Conservation (phyloP, 64 coral and sea anemone genomes). For the Hydrozoanthus tunicans region DNA sequence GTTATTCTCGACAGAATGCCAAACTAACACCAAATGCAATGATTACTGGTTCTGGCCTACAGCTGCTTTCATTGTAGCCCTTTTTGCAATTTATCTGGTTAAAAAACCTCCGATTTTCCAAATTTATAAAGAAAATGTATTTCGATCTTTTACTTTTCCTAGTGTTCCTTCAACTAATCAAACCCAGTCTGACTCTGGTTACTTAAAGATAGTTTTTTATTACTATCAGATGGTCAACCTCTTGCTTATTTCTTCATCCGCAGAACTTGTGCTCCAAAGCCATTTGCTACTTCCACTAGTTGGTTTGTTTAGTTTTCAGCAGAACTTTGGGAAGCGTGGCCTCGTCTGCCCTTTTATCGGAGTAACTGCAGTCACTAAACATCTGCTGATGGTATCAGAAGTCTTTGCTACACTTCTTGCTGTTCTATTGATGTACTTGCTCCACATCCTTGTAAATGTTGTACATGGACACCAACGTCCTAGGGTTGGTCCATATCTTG, state of each 20-base stretch:
- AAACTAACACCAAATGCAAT: not conserved
- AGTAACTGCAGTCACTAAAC: constrained; percentile 31
- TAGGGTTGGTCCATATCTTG: constrained; percentile 40
- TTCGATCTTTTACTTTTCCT: no score
- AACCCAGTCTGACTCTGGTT: constrained; percentile 1
- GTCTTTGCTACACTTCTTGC: constrained; percentile 10
- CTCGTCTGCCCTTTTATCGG: constrained; percentile 43
- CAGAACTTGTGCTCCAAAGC: not conserved
- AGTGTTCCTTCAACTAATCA: not conserved
- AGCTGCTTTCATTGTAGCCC: not conserved
- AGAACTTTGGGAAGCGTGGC: not conserved
- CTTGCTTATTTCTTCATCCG: constrained; percentile 25
- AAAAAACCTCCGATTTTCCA: constrained; percentile 29
- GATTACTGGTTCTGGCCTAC: constrained; percentile 61
- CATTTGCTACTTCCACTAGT: constrained; percentile 10
- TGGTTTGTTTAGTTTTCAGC: constrained; percentile 51
- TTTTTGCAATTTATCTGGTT: constrained; percentile 48
- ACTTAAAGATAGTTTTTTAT: constrained; percentile 60
- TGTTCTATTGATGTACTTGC: not conserved
- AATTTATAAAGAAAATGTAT: not conserved
- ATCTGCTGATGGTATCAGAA: constrained; percentile 33
- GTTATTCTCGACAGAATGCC: constrained; percentile 41
- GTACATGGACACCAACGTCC: not conserved
- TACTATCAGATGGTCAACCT: constrained; percentile 52
- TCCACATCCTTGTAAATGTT: constrained; percentile 10